Conservation (phyloP, 2,888 invertebrate genomes). For the Lepidonotus clava region DNA sequence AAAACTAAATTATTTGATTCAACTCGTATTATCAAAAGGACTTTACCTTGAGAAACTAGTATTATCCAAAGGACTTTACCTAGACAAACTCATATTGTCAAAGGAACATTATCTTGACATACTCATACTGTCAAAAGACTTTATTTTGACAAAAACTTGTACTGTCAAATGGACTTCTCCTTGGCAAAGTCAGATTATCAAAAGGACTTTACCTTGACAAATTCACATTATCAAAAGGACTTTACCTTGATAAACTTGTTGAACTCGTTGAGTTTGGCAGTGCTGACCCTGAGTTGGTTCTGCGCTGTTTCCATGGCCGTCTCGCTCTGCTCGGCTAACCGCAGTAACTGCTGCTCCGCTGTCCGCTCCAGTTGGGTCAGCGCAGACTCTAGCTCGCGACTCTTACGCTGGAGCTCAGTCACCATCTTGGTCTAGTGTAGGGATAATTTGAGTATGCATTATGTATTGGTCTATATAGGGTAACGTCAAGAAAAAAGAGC, state of each 20-base stretch:
- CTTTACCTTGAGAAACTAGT: too few relatives aligned
- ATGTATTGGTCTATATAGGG: neutral
- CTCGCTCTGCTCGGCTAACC: constrained; percentile 76
- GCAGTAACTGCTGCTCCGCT: constrained; percentile 76
- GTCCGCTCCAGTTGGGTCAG: constrained; percentile 74
- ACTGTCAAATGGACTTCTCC: neutral
- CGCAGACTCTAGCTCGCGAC: constrained; percentile 70
- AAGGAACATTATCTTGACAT: too few relatives aligned
- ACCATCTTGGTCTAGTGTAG: constrained; percentile 72
- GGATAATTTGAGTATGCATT: too few relatives aligned
- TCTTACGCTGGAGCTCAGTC: constrained; percentile 69
- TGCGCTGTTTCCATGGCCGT: constrained; percentile 77
- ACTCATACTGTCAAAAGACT: too few relatives aligned
- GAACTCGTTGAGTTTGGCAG: constrained; percentile 70
- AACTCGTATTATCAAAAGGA: too few relatives aligned
- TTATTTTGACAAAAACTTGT: too few relatives aligned
- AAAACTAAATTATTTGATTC: too few relatives aligned
- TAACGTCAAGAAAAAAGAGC: neutral
- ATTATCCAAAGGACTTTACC: too few relatives aligned
- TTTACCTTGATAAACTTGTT: constrained; percentile 75
- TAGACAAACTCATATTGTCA: neutral
- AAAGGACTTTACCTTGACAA: too few relatives aligned
- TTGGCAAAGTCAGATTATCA: too few relatives aligned
- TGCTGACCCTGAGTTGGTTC: constrained; percentile 71
- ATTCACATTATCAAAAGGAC: neutral